A percentile compares a stretch with the other conserved stretches of the same genome.
Evolutionary conservation across 2,113 vertebrate species (phyloP).

Genomic region (Ovis aries): DNA sequence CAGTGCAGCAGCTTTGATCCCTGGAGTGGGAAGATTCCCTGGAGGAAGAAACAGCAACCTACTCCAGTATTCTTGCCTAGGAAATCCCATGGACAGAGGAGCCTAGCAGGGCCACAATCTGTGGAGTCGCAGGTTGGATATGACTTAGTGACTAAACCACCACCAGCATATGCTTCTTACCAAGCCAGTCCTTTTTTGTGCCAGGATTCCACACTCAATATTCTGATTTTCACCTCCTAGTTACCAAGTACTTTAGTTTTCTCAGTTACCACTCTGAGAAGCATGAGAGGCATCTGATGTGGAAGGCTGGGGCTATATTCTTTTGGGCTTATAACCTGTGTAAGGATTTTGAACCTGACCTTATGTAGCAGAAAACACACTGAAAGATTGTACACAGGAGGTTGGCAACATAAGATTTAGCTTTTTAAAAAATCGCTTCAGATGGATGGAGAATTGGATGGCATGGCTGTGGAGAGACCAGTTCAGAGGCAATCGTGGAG

Average conservation of each 20-base stretch:
- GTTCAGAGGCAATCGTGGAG: neutral
- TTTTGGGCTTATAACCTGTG: neutral
- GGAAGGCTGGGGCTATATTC: neutral
- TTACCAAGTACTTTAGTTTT: neutral
- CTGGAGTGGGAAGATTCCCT: neutral
- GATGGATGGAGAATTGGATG: neutral
- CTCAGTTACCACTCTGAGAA: neutral
- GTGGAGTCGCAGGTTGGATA: fast-evolving
- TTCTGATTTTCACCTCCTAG: neutral
- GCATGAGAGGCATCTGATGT: neutral
- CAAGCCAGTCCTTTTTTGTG: neutral
- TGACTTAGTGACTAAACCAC: neutral
- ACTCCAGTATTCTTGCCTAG: neutral
- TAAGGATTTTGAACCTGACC: neutral
- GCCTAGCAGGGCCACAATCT: neutral
- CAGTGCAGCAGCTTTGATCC: neutral
- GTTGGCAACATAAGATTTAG: neutral
- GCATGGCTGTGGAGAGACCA: neutral
- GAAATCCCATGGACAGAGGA: neutral
- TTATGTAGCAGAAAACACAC: neutral
- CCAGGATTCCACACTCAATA: neutral
- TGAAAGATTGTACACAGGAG: neutral
- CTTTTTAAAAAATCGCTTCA: neutral
- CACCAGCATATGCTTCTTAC: neutral
- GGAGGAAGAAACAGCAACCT: neutral